Evolutionary conservation across 2,113 vertebrate genomes (phyloP), one percentile per base, ranked within the genome.

Genomic region (cattle (Bos taurus)): DNA sequence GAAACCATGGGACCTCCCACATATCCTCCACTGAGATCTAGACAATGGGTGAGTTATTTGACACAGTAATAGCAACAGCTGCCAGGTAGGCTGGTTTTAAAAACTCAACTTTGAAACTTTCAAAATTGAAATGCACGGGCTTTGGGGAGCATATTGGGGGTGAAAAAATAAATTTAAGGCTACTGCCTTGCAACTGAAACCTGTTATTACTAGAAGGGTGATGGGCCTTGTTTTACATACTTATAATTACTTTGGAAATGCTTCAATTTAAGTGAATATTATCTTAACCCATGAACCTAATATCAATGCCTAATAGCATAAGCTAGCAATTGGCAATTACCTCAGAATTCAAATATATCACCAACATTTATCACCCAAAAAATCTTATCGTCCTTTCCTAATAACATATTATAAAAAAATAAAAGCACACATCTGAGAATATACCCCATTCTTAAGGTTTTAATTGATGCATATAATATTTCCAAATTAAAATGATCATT

Each of bases 1-100:
- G 97, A 96, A 97, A 95, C 96, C 36, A 9, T 90, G 97, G 95
- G 97, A 95, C 94, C 95, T 93, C 95, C 97, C 77, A 74, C 78
- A 90, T 59, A 81, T 81, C 60, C 87, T 84, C 91, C 46, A 36
- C 78, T 85, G 97, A 96, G 82, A 93, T 19, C 5, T 33, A 97
- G 91, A 96, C 96, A 94, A 96, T 96, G 86, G 95, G 89, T 95
- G 78, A 97, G 62, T 95, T 97, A 96, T 93, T 93, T 93, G 86
- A 97, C 82, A 87, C 28, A 91, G 82, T 52, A 83, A 74, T 46
- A 91, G 67, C 30, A 93, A 90, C 95, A 97, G 96, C 93, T 98
- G 96, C 46, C 93, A 95, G 94, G 48, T n/a, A 94, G 71, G 86
- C 81, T 12, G 0, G 48, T 92, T 88, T 80, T 54, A 40, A 74